phyloP scores from a whole-genome alignment of 2,888 invertebrate genomes.

The Stenodera caucasica region DNA sequence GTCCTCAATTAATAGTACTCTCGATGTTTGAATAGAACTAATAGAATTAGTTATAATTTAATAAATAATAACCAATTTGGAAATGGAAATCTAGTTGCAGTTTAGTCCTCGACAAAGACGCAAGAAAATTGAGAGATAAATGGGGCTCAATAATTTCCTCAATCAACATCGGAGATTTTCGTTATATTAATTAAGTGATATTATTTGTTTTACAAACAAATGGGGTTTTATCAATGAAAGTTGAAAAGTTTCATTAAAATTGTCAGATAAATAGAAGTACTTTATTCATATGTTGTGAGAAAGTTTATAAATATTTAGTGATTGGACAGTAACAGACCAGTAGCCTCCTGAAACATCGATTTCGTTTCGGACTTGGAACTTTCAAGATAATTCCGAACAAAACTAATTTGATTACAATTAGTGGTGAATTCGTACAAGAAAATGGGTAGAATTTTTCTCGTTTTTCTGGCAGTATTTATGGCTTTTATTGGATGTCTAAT shows the following conservation, averaged over 20 bases:
- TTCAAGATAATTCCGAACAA: conserved; percentile 23
- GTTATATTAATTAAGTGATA: too few relatives aligned
- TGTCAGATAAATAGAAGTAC: neutral
- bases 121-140: neutral
- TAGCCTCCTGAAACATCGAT: conserved; percentile 29
- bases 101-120: neutral
- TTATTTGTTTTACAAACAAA: neutral
- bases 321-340: conserved; percentile 16
- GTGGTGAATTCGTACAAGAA: conserved; percentile 13
- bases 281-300: conserved; percentile 1
- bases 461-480: conserved; percentile 20
- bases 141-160: too few relatives aligned
- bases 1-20: conserved; percentile 6
- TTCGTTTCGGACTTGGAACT: conserved; percentile 28
- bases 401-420: conserved; percentile 23
- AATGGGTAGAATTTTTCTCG: conserved; percentile 24
- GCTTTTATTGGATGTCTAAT: conserved; percentile 23
- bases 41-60: neutral
- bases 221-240: conserved; percentile 4
- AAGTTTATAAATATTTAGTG: conserved; percentile 5
- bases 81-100: neutral
- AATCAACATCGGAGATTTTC: too few relatives aligned
- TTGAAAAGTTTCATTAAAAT: neutral
- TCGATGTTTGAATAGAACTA: neutral
- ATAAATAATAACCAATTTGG: neutral